Evolutionary conservation across 1,140 invertebrate species (phyloP), one percentile per base, ranked within the genome.

Genomic region (Aphaenogaster floridana): DNA sequence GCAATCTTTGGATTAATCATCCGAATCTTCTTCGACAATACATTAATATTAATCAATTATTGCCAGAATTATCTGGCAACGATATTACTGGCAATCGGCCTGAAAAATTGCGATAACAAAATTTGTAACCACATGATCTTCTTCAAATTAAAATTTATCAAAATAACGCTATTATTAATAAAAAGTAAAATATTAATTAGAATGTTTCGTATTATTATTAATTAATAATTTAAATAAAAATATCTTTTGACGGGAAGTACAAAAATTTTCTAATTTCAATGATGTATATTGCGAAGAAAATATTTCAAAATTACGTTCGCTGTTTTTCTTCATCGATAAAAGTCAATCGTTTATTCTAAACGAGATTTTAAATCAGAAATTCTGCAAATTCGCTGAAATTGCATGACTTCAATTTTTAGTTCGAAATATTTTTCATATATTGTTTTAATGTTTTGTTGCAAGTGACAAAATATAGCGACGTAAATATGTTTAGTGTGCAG

Each of bases 191-290:
- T 48, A 69, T 48, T 69, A 48, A 50, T 69, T 28, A 15, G 2
- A 15, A 50, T 21, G 7, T 69, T 42, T 28, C 48, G 11, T 17
- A 50, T 3, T 28, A 66, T 50, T 69, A 45, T 6, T 28, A 17
- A 36, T 52, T 52, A 59, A 59, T 59, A 9, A 21, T 39, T 66
- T 39, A 74, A 54, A 36, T 36, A 54, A 54, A 17, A 74, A 74
- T 74, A 72, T 54, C 0, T 36, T 54, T 11, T 7, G 5, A n/a
- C 6, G 0, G 9, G 54, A 5, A 1, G 8, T 5, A 34, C 0
- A 1, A 74, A 17, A 54, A 54, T 54, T 57, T 57, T 54, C 3
- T 39, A 11, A 72, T 28, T 50, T 71, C 45, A 50, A 2, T 71
- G 0, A 34, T 71, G 13, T 42, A 28, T 50, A 5, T 63, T 1